Evolutionary conservation across 2,888 invertebrate species (phyloP).

Genomic region (Epinotia brunnichana): DNA sequence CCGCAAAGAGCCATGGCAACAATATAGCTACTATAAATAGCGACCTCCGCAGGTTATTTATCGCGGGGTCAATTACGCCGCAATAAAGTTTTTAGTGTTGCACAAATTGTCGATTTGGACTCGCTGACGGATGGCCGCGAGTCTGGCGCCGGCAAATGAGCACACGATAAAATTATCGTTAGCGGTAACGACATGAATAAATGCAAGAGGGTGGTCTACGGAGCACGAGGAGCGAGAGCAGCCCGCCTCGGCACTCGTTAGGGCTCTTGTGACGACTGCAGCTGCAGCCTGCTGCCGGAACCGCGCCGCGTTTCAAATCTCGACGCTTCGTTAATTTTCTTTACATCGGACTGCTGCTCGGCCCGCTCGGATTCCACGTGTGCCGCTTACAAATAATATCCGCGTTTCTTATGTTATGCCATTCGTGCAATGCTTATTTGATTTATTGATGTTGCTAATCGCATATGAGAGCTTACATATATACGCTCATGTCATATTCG

Average conservation of each 20-base stretch:
- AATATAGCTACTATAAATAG: conserved; percentile 62
- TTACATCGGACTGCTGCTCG: conserved; percentile 46
- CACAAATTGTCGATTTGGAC: conserved; percentile 81
- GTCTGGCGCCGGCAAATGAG: conserved; percentile 83
- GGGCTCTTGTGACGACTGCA: conserved; percentile 73
- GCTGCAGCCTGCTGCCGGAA: conserved; percentile 40
- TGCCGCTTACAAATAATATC: conserved; percentile 39
- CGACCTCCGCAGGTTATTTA: conserved; percentile 67
- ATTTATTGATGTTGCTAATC: not conserved
- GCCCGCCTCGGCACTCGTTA: conserved; percentile 69
- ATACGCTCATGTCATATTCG: not conserved
- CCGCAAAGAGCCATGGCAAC: conserved; percentile 55
- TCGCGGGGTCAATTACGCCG: conserved; percentile 79
- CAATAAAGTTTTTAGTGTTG: conserved; percentile 82
- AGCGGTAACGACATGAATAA: conserved; percentile 85
- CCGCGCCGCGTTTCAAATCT: conserved; percentile 49
- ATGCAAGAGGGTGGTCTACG: conserved; percentile 80
- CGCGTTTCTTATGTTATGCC: conserved; percentile 15
- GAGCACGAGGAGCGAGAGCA: conserved; percentile 60
- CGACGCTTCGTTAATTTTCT: conserved; percentile 53
- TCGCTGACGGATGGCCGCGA: conserved; percentile 80
- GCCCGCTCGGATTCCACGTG: conserved; percentile 30
- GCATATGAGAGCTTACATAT: not conserved
- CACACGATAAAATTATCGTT: conserved; percentile 85
- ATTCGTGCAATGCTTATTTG: conserved; percentile 3